Evolutionary conservation across 2,888 invertebrate genomes (phyloP), one percentile per base, ranked within the genome.

Genomic region (Nasonovia ribisnigri): DNA sequence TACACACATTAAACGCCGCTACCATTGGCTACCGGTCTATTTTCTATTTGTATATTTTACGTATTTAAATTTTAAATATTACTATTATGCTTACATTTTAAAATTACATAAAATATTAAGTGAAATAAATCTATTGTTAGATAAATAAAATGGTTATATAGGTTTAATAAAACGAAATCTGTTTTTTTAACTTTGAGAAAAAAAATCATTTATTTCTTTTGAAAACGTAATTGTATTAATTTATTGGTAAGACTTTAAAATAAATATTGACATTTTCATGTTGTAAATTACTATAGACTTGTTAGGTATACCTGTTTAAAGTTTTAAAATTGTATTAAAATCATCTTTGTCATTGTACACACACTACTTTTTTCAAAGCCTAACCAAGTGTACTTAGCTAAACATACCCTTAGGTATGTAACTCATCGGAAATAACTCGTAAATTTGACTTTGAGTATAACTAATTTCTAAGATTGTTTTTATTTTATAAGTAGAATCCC

Each of bases 341-440:
- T 26, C 13, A n/a, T 67, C 67, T n/a, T 67, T 67, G n/a, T 67
- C 3, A 67, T 16, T 67, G n/a, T 67, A 67, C n/a, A n/a, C 5
- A 67, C 10, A 67, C 13, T n/a, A 67, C 16, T 67, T 5, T n/a
- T n/a, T 67, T 0, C 67, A 67, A 67, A 67, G n/a, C 67, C 16
- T 67, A 16, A n/a, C 67, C n/a, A 67, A 67, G 67, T n/a, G n/a
- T 46, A 43, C 5, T 0, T 54, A 54, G 24, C 5, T 67, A n/a
- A n/a, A n/a, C n/a, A n/a, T n/a, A n/a, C n/a, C n/a, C 5, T 0
- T 54, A 54, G 24, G 0, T 67, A 67, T 67, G n/a, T 67, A n/a
- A 67, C 16, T n/a, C 67, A 67, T 67, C n/a, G 67, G 67, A 67
- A 67, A 67, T 67, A n/a, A 67, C 67, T n/a, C 67, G n/a, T 67